These are phyloP conservation scores for Amblyopsis rosae DNA, from an alignment of 2,113 vertebrate species.

Conservation along the genomic window DNA sequence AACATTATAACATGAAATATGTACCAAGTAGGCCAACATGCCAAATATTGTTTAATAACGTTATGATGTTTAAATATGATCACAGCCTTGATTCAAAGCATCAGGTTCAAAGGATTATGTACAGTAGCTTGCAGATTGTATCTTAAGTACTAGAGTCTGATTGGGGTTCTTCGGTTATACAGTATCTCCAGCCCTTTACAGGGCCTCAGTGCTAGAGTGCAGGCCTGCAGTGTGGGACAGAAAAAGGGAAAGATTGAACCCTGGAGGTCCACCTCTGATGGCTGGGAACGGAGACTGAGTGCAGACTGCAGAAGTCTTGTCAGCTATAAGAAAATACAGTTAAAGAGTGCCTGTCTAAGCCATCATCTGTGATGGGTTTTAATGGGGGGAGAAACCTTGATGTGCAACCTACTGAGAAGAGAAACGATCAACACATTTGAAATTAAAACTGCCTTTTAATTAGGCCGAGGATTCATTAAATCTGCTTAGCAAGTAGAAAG, in stretches of 20 bases:
- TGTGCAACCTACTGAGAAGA: constrained; percentile 28
- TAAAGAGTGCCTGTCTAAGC: constrained; percentile 12
- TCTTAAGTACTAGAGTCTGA: constrained; percentile 32
- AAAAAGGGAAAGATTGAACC: constrained; percentile 69
- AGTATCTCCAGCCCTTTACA: constrained; percentile 42
- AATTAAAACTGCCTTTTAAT: constrained; percentile 52
- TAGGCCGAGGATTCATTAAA: constrained; percentile 66
- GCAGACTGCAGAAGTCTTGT: constrained; percentile 26
- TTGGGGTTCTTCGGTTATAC: constrained; percentile 39
- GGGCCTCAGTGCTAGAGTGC: constrained; percentile 39
- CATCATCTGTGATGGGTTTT: too few relatives aligned
- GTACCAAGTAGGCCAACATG: too few relatives aligned
- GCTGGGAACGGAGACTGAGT: constrained; percentile 44
- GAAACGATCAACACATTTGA: constrained; percentile 33
- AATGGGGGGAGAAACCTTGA: constrained; percentile 17
- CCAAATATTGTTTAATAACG: constrained; percentile 11
- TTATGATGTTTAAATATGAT: not conserved
- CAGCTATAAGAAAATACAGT: constrained; percentile 26
- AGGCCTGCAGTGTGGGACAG: constrained; percentile 33
- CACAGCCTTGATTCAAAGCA: not conserved
- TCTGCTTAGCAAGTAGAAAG: constrained; percentile 71
- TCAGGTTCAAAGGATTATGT: not conserved
- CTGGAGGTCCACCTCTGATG: constrained; percentile 56
- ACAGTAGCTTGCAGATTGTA: not conserved
- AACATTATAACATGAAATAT: too few relatives aligned